phyloP scores from a whole-genome alignment of 2,797 vertebrate genomes.

The Artibeus lituratus region DNA sequence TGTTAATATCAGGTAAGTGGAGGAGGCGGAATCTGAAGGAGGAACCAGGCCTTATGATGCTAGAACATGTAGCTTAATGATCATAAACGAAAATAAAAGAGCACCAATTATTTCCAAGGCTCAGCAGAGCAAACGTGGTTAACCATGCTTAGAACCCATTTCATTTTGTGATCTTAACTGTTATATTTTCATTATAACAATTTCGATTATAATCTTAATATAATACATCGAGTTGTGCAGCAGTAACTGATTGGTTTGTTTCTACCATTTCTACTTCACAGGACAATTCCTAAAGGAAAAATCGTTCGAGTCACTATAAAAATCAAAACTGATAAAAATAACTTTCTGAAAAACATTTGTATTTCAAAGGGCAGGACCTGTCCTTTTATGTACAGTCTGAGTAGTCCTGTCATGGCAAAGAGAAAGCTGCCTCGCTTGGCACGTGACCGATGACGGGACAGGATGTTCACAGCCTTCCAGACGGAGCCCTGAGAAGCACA shows the following conservation, averaged over 20 bases:
- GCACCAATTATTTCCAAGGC: slow-evolving; percentile 28
- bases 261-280: slow-evolving; percentile 32
- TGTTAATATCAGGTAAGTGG: not conserved
- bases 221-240: not conserved
- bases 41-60: not conserved
- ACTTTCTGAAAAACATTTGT: not conserved
- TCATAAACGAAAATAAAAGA: slow-evolving; percentile 18
- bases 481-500: not conserved
- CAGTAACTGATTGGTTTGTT: slow-evolving; percentile 23
- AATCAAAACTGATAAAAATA: slow-evolving; percentile 26
- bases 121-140: slow-evolving; percentile 17
- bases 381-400: not conserved
- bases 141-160: not conserved
- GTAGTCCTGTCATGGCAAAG: not conserved
- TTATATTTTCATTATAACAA: not conserved
- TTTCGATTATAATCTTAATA: not conserved
- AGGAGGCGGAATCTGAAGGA: slow-evolving; percentile 25
- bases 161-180: slow-evolving; percentile 20
- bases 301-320: not conserved
- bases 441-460: not conserved
- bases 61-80: not conserved
- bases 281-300: slow-evolving; percentile 37
- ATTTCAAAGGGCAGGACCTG: not conserved
- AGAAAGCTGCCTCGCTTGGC: not conserved
- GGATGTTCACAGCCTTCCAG: not conserved